phyloP scores from a whole-genome alignment of 2,888 invertebrate genomes.

The Eristalis pertinax region DNA sequence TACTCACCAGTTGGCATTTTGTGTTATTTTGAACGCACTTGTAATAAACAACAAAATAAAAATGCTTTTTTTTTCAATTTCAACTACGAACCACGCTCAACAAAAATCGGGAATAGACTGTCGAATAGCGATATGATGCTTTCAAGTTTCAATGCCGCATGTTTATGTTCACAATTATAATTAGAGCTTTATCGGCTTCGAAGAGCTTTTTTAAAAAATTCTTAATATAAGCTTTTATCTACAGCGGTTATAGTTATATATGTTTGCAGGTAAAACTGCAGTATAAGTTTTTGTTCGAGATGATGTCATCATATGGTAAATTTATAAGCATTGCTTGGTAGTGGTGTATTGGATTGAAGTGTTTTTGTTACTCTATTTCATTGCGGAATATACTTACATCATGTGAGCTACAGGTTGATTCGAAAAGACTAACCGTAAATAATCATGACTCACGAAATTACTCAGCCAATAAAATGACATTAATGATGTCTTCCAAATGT shows the following conservation, averaged over 20 bases:
- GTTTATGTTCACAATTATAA: not conserved
- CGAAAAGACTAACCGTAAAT: not conserved
- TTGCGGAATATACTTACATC: not conserved
- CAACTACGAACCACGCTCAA: not conserved
- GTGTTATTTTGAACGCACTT: constrained; percentile 50
- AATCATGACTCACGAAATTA: too few species aligned
- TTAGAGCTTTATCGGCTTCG: not conserved
- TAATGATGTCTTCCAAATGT: too few species aligned
- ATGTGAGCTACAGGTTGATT: not conserved
- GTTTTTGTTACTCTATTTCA: not conserved
- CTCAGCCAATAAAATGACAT: not conserved
- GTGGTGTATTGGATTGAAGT: not conserved
- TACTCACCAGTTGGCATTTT: constrained; percentile 77
- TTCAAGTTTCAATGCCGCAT: not conserved
- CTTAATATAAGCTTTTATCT: not conserved
- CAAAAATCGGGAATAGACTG: not conserved
- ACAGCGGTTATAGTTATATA: not conserved
- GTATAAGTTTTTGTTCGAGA: not conserved
- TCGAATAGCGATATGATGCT: not conserved
- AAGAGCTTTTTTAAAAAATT: not conserved
- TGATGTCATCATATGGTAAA: not conserved
- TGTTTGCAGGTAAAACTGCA: not conserved
- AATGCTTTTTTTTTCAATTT: constrained; percentile 17
- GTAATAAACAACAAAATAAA: constrained; percentile 25
- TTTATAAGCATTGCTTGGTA: not conserved